phyloP scores from a whole-genome alignment of 2,797 vertebrate species.

The Cheirogaleus major region DNA sequence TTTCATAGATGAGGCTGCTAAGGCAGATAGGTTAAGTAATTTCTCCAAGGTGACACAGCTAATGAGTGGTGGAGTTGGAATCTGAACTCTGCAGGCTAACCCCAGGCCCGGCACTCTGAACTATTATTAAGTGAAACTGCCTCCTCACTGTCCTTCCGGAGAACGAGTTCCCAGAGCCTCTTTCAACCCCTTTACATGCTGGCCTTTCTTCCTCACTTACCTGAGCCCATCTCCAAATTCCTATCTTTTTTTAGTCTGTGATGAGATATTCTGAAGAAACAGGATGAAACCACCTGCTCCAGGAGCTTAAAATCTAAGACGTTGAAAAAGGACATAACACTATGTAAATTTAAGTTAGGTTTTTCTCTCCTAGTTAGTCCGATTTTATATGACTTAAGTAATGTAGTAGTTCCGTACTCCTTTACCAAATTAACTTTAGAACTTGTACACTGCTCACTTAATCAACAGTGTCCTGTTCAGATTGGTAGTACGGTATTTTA shows the following conservation, averaged over 20 bases:
- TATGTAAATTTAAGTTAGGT: neutral
- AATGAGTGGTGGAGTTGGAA: neutral
- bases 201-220: neutral
- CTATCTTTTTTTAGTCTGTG: neutral
- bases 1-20: neutral
- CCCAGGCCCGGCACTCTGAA: neutral
- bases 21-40: neutral
- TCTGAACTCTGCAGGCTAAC: neutral
- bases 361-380: neutral
- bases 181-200: neutral
- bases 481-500: fast-evolving
- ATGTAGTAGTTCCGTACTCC: neutral
- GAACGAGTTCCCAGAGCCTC: neutral
- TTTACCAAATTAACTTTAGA: neutral
- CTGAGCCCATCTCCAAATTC: neutral
- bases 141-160: neutral
- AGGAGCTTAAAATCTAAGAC: neutral
- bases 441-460: neutral
- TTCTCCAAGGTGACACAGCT: neutral
- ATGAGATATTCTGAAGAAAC: neutral
- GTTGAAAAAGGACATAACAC: neutral
- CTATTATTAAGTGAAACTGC: fast-evolving
- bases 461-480: neutral
- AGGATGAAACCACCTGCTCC: neutral
- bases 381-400: neutral